Percentiles rank a stretch among this genome's conserved stretches.
phyloP scores from a whole-genome alignment of 2,888 invertebrate genomes.

The Adelognathus sp. region DNA sequence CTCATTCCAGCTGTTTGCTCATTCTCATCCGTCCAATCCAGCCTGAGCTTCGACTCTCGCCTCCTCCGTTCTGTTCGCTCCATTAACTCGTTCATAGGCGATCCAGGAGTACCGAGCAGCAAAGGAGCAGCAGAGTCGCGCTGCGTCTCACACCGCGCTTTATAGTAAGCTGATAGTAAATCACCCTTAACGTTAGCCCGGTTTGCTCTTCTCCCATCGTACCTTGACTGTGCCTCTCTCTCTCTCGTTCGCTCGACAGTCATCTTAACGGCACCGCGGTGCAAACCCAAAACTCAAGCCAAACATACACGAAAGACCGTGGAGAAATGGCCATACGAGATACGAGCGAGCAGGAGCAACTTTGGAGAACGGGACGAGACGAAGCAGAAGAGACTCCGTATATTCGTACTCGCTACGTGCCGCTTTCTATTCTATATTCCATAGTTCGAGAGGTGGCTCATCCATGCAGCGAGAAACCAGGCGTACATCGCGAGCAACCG shows the following conservation, averaged over 20 bases:
- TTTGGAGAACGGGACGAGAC: conserved; percentile 18
- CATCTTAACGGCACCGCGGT: conserved; percentile 59
- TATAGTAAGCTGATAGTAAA: conserved; percentile 72
- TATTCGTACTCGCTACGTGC: conserved; percentile 7
- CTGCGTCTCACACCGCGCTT: conserved; percentile 68
- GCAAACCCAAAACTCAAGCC: conserved; percentile 77
- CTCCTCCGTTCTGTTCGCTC: conserved; percentile 67
- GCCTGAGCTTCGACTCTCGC: conserved; percentile 49
- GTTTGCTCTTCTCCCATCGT: conserved; percentile 11
- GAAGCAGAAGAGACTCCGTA: conserved; percentile 11
- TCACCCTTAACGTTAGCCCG: conserved; percentile 64
- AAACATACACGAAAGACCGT: conserved; percentile 74
- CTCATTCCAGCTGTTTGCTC: conserved; percentile 52
- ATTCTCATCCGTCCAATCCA: conserved; percentile 49
- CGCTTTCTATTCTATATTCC: conserved; percentile 56
- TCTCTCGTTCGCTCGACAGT: conserved; percentile 54
- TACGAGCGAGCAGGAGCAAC: not conserved
- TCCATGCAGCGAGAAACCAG: conserved; percentile 36
- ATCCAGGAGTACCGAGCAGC: conserved; percentile 62
- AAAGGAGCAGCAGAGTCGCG: conserved; percentile 64
- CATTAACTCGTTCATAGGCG: conserved; percentile 80
- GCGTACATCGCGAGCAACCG: conserved; percentile 25
- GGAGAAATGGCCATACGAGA: conserved; percentile 35
- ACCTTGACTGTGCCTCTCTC: conserved; percentile 46
- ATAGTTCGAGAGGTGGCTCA: conserved; percentile 52